phyloP scores from a whole-genome alignment of 2,113 vertebrate genomes.

The Tachuris rubrigastra region DNA sequence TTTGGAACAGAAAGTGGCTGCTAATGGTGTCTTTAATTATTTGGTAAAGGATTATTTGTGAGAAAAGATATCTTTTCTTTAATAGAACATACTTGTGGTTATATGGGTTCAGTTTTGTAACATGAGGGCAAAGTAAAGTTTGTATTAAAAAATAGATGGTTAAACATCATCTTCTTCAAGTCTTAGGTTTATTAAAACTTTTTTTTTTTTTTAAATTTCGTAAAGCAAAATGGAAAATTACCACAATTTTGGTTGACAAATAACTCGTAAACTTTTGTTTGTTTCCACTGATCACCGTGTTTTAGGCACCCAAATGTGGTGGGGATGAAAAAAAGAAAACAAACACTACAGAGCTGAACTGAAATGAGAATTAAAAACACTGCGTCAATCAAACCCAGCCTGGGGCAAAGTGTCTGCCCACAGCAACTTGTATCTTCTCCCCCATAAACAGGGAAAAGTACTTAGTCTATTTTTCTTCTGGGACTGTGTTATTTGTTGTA shows the following conservation, averaged over 20 bases:
- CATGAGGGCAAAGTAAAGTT: not conserved
- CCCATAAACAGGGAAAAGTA: not conserved
- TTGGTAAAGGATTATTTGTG: not conserved
- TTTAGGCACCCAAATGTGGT: not conserved
- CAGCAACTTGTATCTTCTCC: not conserved
- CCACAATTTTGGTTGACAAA: not conserved
- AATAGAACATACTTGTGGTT: not conserved
- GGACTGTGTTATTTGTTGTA: slow-evolving; percentile 51
- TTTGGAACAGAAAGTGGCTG: not conserved
- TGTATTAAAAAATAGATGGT: not conserved
- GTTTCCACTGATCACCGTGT: not conserved
- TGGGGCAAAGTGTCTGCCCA: not conserved
- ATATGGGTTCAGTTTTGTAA: not conserved
- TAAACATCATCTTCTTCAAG: not conserved
- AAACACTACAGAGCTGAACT: not conserved
- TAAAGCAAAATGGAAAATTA: not conserved
- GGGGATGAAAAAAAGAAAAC: not conserved
- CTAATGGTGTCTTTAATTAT: slow-evolving; percentile 25
- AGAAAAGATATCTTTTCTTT: not conserved
- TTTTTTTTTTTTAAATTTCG: not conserved
- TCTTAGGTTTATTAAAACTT: not conserved
- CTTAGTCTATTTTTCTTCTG: not conserved
- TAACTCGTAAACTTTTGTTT: not conserved
- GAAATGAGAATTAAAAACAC: not conserved
- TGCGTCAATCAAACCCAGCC: not conserved